phyloP scores from a whole-genome alignment of 2,797 vertebrate genomes.

The Bufotes viridis region DNA sequence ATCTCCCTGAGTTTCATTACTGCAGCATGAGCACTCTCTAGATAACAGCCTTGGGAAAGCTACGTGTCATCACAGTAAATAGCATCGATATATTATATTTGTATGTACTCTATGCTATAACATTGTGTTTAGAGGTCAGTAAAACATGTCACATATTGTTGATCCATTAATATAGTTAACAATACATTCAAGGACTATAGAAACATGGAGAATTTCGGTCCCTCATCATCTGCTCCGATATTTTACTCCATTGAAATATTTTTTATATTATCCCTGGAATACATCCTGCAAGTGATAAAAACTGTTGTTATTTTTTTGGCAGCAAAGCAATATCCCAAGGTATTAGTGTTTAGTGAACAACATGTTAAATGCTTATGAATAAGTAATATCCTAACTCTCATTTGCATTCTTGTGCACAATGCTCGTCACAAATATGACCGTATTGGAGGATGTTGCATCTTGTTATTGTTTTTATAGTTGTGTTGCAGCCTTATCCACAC shows the following conservation, averaged over 20 bases:
- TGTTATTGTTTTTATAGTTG: conserved; percentile 36
- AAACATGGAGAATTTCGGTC: conserved; percentile 1
- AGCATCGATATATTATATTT: neutral
- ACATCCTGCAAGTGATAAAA: conserved; percentile 48
- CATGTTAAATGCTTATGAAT: conserved; percentile 52
- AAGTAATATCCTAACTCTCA: conserved; percentile 41
- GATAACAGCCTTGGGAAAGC: neutral
- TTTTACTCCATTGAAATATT: conserved; percentile 9
- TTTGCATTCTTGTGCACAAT: conserved; percentile 37
- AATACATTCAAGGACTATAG: neutral
- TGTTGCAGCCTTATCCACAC: neutral
- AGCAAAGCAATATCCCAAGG: conserved; percentile 43
- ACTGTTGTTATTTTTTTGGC: conserved; percentile 48
- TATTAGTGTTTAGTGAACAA: conserved; percentile 51
- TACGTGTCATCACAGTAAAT: neutral
- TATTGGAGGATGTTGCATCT: conserved; percentile 24
- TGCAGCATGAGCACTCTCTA: neutral
- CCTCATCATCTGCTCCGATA: conserved; percentile 14
- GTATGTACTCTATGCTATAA: neutral
- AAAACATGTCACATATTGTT: neutral
- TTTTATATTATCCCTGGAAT: conserved; percentile 32
- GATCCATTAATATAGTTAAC: neutral
- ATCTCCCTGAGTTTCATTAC: neutral
- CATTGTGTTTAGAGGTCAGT: conserved; percentile 1
- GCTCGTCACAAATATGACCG: conserved; percentile 26